phyloP scores from a whole-genome alignment of 2,888 invertebrate species.

The Sipha maydis region DNA sequence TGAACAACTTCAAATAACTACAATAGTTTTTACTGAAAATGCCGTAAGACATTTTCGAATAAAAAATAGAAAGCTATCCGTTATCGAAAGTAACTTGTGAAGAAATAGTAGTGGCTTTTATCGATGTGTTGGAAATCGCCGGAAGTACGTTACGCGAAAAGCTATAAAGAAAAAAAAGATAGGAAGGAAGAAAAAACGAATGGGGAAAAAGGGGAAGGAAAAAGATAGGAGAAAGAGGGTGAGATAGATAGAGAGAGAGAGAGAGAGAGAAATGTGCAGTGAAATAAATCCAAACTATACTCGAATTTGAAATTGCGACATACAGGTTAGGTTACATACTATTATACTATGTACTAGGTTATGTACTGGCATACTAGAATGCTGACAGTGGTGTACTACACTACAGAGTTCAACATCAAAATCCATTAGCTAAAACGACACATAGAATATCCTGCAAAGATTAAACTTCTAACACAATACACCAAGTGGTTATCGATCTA shows the following conservation, averaged over 20 bases:
- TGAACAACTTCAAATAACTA: not conserved
- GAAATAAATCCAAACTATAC: not conserved
- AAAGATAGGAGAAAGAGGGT: too few species aligned
- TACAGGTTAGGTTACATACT: too few species aligned
- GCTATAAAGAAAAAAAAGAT: not conserved
- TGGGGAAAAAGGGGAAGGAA: too few species aligned
- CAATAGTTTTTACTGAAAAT: not conserved
- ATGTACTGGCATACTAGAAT: not conserved
- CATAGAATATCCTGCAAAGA: conserved; percentile 1
- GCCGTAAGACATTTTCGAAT: not conserved
- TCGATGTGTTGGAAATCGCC: not conserved
- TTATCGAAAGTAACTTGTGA: not conserved
- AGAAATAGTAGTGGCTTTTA: not conserved
- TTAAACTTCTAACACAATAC: conserved; percentile 12
- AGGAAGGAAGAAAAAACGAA: too few species aligned
- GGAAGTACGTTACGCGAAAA: not conserved
- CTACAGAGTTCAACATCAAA: conserved; percentile 2
- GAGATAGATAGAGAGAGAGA: not conserved
- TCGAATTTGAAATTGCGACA: conserved; percentile 14
- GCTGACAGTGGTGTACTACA: not conserved
- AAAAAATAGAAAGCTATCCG: not conserved
- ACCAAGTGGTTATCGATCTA: not conserved
- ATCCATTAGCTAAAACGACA: conserved; percentile 47
- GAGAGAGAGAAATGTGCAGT: not conserved
- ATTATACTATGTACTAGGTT: too few species aligned